Evolutionary conservation across 2,113 vertebrate genomes (phyloP), one percentile per base, ranked within the genome.

Genomic region (Dolichotis patagonum): DNA sequence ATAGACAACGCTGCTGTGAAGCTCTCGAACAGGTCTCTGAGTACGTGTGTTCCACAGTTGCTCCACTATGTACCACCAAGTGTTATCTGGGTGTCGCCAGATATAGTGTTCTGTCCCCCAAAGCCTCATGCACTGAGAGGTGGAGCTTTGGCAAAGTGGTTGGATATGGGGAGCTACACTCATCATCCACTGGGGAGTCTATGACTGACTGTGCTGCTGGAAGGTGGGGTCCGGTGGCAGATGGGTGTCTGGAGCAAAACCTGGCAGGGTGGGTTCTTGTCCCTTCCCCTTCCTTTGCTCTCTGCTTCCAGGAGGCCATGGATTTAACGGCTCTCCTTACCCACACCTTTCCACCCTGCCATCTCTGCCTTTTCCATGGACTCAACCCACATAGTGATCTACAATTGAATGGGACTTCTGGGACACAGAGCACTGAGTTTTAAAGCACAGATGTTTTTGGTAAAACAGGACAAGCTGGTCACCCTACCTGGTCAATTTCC

Each of bases 401-500:
- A 46, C 63, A 19, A 86, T 35, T 90, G 13, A 82, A 49, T 16
- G 58, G 14, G 12, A 35, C 77, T 62, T 87, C 58, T 77, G 60
- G 54, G 30, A 81, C 22, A 89, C 7, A 60, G 13, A 28, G 38
- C 71, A 9, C 67, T 60, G 30, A 62, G 41, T 43, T 96, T 82
- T 77, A 86, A 96, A 58, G 32, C 85, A 83, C n/a, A 82, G 26
- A 84, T 71, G 75, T 91, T 89, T 87, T 85, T 62, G 60, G 56
- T 19, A 96, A 92, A 71, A 3, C 2, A 30, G 60, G 38, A 78
- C 71, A 86, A 83, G 26, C 46, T 17, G 16, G n/a, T 83, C 56
- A 41, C 17, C 16, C 19, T 41, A n/a, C 13, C 5, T n/a, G 12
- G 24, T 52, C 56, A 80, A 32, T 38, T 14, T 86, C 49, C 30